Evolutionary conservation across 2,113 vertebrate genomes (phyloP), one percentile per base, ranked within the genome.

Genomic region (Corythaeola cristata): DNA sequence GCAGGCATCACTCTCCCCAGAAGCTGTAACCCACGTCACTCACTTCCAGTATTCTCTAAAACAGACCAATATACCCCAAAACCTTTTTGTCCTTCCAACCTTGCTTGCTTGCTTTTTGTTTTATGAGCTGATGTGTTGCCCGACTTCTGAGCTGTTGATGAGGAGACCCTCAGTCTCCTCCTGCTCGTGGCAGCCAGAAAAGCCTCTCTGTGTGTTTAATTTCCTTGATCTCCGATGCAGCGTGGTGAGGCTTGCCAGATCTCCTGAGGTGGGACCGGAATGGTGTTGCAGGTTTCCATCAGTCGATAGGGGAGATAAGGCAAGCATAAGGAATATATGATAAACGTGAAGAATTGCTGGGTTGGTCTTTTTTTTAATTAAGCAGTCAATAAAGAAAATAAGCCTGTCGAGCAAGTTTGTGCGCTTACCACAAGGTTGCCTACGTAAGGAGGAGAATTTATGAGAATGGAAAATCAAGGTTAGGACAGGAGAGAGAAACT

Each of bases 211-310:
- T 26, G 56, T 22, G 0, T 81, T 63, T 20, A 9, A 20, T 19
- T n/a, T 22, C 60, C 27, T 37, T 33, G 41, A 22, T 26, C 56
- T 53, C 62, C 0, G 1, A 9, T 72, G 62, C 27, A 8, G 47
- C 13, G 4, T 41, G 0, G 0, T 14, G 8, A 24, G 26, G 49
- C 41, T 59, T 37, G 47, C 44, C 83, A 27, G 75, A 41, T 85
- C 21, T 24, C 50, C 19, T 37, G 24, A 7, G 19, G 72, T 3
- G 6, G 2, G 35, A 35, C 18, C 14, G 30, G 44, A 18, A 33
- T 0, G 0, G 50, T 20, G 8, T 8, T 35, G 15, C 76, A 3
- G 2, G 45, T 56, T 80, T 45, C 64, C 28, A 3, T 77, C 60
- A 12, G 45, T 67, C 41, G 22, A 1, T 6, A 20, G 26, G 30